Conservation (phyloP, 2,888 invertebrate species). For the Trachelus stipa region DNA sequence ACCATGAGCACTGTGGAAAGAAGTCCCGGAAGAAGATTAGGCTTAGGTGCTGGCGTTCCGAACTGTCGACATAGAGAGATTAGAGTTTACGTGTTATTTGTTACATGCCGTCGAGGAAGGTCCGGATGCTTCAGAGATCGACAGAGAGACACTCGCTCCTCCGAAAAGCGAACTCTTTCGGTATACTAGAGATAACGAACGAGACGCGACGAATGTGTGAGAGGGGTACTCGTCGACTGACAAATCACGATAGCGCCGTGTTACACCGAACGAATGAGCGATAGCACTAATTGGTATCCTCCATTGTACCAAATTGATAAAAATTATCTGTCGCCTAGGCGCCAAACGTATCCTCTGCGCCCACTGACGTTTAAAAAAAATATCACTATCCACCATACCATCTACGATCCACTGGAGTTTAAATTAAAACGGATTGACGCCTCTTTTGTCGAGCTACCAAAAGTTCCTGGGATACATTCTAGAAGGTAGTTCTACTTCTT, state of each 20-base stretch:
- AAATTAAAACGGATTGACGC: not conserved
- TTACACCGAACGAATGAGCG: conserved; percentile 11
- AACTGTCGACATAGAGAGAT: not conserved
- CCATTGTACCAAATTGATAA: conserved; percentile 30
- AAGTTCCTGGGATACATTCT: not conserved
- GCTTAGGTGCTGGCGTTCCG: not conserved
- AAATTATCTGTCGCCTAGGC: conserved; percentile 30
- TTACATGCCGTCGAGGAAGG: not conserved
- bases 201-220: not conserved
- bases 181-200: not conserved
- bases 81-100: conserved; percentile 4
- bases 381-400: conserved; percentile 4
- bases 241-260: conserved; percentile 3
- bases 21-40: not conserved
- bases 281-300: conserved; percentile 32
- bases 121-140: not conserved
- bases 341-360: conserved; percentile 29
- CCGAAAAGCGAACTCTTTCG: not conserved
- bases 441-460: not conserved
- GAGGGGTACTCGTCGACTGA: not conserved
- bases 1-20: not conserved
- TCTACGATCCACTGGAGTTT: conserved; percentile 2
- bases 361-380: not conserved
- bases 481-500: not conserved
- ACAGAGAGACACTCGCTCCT: not conserved